Conservation (phyloP, 2,888 invertebrate species). For the Ennomos quercinarius region DNA sequence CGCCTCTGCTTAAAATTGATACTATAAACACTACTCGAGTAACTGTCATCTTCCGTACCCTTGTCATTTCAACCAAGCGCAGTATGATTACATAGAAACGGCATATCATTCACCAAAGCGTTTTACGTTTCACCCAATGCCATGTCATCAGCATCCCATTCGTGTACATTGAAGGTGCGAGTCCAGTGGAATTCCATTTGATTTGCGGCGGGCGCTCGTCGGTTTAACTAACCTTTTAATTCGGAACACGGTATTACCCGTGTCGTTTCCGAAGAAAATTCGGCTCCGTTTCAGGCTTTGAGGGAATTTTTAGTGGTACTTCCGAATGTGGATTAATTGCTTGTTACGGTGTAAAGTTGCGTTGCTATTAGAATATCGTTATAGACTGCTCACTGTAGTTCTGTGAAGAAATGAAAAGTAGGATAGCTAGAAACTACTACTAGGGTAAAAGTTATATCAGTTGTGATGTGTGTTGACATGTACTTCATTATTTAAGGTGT, state of each 20-base stretch:
- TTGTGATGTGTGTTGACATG: too few species aligned
- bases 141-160: conserved; percentile 4
- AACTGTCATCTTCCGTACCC: too few species aligned
- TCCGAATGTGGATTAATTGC: conserved; percentile 6
- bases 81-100: neutral
- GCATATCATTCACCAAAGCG: neutral
- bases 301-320: conserved; percentile 8
- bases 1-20: too few species aligned
- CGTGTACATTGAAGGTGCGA: conserved; percentile 11
- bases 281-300: conserved; percentile 3
- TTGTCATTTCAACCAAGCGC: too few species aligned
- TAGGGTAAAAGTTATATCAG: too few species aligned
- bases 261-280: conserved; percentile 10
- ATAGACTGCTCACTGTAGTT: too few species aligned
- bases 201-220: conserved; percentile 10
- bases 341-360: neutral
- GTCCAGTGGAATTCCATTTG: conserved; percentile 15
- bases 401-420: too few species aligned
- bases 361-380: too few species aligned
- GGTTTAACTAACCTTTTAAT: conserved; percentile 15
- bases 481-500: too few species aligned
- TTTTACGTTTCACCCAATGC: conserved; percentile 1
- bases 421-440: too few species aligned
- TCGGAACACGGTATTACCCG: conserved; percentile 6
- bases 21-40: too few species aligned